These are phyloP conservation scores for Halocaridina rubra DNA, from an alignment of 2,888 invertebrate genomes.

Conservation along the genomic window DNA sequence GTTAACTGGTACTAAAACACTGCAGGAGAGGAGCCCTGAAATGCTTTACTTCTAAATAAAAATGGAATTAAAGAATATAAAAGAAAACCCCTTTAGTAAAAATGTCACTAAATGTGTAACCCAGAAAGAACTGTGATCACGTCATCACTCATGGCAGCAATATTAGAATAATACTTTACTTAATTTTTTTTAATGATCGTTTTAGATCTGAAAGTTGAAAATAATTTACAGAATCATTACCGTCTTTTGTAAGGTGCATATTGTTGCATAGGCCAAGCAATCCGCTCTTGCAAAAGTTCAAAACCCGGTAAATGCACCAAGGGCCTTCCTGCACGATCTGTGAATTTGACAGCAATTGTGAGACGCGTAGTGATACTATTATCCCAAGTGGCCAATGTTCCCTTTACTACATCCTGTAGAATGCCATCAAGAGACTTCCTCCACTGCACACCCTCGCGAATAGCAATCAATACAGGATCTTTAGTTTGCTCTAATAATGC, in stretches of 20 bases:
- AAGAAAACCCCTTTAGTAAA: neutral
- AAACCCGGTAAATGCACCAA: slow-evolving; percentile 56
- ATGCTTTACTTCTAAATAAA: neutral
- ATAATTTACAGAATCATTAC: neutral
- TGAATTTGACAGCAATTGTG: slow-evolving; percentile 46
- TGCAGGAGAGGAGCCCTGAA: too few species aligned
- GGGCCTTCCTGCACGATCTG: slow-evolving; percentile 42
- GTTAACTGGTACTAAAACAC: too few species aligned
- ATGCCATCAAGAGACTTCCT: slow-evolving; percentile 47
- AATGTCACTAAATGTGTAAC: neutral
- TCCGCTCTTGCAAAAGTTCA: slow-evolving; percentile 54
- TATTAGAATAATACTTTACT: neutral
- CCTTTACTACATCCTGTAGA: slow-evolving; percentile 52
- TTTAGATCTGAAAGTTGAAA: neutral
- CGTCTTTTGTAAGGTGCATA: slow-evolving; percentile 51
- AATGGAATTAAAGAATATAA: neutral
- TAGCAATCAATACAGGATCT: slow-evolving; percentile 45
- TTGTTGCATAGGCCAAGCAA: slow-evolving; percentile 59
- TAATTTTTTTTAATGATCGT: neutral
- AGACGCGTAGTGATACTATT: slow-evolving; percentile 59
- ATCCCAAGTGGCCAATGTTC: slow-evolving; percentile 61
- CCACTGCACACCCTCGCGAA: slow-evolving; percentile 60
- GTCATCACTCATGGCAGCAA: neutral
- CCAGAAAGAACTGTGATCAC: neutral
- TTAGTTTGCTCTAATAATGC: slow-evolving; percentile 48